A percentile compares a stretch with the other conserved stretches of the same genome.
Conservation (phyloP, 2,888 invertebrate genomes). For the Andrena haemorrhoa region DNA sequence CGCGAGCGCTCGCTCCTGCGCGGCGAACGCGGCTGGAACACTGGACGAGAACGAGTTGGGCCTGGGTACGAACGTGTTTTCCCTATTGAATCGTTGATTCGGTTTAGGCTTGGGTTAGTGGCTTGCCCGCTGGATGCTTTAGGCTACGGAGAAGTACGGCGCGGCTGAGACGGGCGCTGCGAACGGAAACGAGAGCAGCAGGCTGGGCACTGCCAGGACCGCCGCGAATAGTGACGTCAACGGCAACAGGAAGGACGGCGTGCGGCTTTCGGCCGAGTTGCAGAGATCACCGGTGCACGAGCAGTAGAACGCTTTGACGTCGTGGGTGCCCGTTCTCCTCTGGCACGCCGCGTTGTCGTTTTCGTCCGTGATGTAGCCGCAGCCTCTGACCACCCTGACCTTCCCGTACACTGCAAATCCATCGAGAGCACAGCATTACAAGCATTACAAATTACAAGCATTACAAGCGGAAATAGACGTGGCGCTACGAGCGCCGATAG, state of each 20-base stretch:
- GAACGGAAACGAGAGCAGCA: constrained; percentile 59
- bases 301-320: constrained; percentile 91
- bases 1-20: not conserved
- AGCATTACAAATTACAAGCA: too few species aligned
- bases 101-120: constrained; percentile 52
- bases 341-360: constrained; percentile 88
- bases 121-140: constrained; percentile 45
- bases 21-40: constrained; percentile 19
- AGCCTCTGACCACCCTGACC: constrained; percentile 91
- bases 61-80: constrained; percentile 46
- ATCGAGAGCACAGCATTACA: constrained; percentile 17
- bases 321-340: constrained; percentile 90
- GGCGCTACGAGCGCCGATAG: too few species aligned
- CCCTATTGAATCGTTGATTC: constrained; percentile 51
- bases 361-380: constrained; percentile 90
- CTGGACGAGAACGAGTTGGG: constrained; percentile 48
- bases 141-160: constrained; percentile 63
- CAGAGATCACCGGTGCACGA: constrained; percentile 92
- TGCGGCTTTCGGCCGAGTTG: constrained; percentile 86
- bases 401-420: constrained; percentile 90
- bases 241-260: constrained; percentile 69
- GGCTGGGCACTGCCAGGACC: constrained; percentile 62
- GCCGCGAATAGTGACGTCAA: constrained; percentile 64
- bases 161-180: constrained; percentile 42
- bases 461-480: not conserved